Evolutionary conservation across 2,888 invertebrate species (phyloP), one percentile per base, ranked within the genome.

Genomic region (Empis stercorea): DNA sequence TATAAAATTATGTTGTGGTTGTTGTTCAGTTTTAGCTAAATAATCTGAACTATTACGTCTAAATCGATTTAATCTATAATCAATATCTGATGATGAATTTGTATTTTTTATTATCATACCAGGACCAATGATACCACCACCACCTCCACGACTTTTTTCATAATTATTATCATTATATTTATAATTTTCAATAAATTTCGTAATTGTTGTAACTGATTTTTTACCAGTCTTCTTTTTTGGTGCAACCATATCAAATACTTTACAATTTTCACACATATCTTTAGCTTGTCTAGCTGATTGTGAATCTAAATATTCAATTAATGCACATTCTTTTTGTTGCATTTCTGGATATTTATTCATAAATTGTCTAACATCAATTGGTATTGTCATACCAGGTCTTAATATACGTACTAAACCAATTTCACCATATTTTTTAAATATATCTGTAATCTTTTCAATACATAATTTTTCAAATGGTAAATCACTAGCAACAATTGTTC

Each of bases 271-370:
- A 1, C 54, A 53, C 55, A 86, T 71, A 50, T 83, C 78, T 45
- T 84, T 75, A 1, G 94, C 92, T 49, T 80, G 80, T 56, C 88
- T 77, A 0, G 94, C 94, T 13, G 85, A 79, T 55, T 88, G 87
- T 1, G 89, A 87, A 55, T 85, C 81, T 45, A 88, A 85, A 64
- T 91, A 95, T 71, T 95, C 94, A 36, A 94, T 83, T 57, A 94
- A 74, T 14, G 93, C 94, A 66, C 88, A 89, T 63, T 89, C 81
- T 71, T 84, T 80, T 58, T 84, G 84, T 54, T 84, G 84, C 63
- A 93, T 75, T 61, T 87, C 88, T 17, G 92, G 91, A 62, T 91
- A 87, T 63, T 91, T 92, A 61, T 86, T 85, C 59, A 91, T 81
- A 65, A 92, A 89, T 65, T 87, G 88, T 48, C 92, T 79, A 17